Evolutionary conservation across 2,797 vertebrate genomes (phyloP).

Genomic region (Myotis vivesi): DNA sequence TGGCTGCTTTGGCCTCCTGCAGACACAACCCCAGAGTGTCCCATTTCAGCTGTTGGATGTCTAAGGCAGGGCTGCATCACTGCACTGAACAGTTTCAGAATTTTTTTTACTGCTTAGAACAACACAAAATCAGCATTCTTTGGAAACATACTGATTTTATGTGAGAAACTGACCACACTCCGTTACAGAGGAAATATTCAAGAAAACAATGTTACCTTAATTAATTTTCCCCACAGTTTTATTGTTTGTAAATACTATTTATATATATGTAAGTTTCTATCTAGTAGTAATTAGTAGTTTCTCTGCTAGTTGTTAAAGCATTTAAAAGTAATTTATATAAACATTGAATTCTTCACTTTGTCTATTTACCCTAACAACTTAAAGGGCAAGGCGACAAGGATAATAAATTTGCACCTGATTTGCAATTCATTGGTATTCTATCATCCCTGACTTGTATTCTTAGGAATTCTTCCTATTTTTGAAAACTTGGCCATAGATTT

Average conservation of each 20-base stretch:
- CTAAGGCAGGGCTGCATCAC: too few relatives aligned
- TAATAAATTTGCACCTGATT: background rate
- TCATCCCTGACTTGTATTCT: background rate
- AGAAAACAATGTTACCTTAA: background rate
- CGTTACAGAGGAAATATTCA: background rate
- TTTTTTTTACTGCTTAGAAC: background rate
- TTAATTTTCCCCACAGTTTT: background rate
- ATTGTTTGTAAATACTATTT: background rate
- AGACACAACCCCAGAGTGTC: fast-evolving
- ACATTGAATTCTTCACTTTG: background rate
- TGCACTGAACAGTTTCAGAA: background rate
- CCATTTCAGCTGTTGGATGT: too few relatives aligned
- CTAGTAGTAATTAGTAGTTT: background rate
- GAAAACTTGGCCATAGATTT: background rate
- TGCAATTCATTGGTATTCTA: background rate
- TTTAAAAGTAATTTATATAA: slow-evolving; percentile 5
- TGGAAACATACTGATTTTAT: background rate
- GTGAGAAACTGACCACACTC: background rate
- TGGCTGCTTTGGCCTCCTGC: background rate
- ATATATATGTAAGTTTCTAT: background rate
- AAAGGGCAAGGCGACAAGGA: background rate
- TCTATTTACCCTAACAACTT: background rate
- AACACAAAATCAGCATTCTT: background rate
- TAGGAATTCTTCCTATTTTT: background rate
- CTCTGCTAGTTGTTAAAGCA: background rate